Evolutionary conservation across 2,888 invertebrate species (phyloP), one percentile per base, ranked within the genome.

Genomic region (Drosophila paracracens): DNA sequence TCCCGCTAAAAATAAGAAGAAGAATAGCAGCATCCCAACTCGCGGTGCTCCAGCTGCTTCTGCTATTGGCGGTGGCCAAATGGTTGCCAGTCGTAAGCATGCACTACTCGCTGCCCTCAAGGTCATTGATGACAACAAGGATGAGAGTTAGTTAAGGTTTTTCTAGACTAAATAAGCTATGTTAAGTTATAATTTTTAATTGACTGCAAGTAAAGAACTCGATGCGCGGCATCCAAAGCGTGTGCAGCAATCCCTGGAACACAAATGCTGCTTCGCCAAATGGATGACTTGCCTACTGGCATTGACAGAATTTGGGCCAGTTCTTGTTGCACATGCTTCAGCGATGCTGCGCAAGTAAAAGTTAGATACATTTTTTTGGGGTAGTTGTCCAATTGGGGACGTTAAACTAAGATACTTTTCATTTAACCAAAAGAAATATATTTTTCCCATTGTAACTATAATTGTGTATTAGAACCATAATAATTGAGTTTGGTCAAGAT

Each of bases 31-130:
- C 58, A 74, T 80, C 18, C 46, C 70, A 27, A 73, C 79, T 25
- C 16, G 8, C 8, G 74, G 76, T 10, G 74, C 70, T 13, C 71
- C 59, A 33, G 25, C 68, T 27, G 43, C 21, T 13, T 33, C 48
- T 33, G 4, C 56, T 35, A 16, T 63, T 36, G 64, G 63, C 29
- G 64, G 63, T 31, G 72, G 76, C 13, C 73, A 75, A 29, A 69
- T 90, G 61, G 82, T 79, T 48, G 94, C 94, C 65, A 90, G 81
- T 33, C 92, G 92, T 50, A 95, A 95, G 86, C 94, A 94, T 57
- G 95, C 95, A 83, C 91, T 96, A 50, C 92, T 96, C 60, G 95
- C 95, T 18, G 94, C 95, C 3, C 93, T 96, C 70, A 95, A 95
- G 83, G 95, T 95, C 29, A 95, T 96, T 73, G 95, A 95, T 86